Base-by-base conservation (phyloP, 1,140 invertebrate species). In the Drosophila bipectinata region DNA sequence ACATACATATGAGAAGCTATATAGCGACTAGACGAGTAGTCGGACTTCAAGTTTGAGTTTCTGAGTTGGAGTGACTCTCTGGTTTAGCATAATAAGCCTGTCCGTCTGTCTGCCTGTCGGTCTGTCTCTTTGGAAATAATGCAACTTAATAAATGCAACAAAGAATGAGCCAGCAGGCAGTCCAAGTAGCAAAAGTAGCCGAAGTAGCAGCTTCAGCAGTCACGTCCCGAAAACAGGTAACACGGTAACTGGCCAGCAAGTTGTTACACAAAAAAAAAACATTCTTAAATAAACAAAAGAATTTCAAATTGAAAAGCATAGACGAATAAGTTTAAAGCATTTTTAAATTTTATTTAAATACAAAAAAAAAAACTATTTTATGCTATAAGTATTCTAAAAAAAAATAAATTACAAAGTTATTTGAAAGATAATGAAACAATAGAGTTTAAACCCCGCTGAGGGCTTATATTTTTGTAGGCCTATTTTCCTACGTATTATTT, bases 121-220 rank as follows among this genome's bases (percentile, higher is more conserved):
- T 49, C 62, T 66, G 62, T 74, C 72, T 72, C 72, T 55, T 63
- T 60, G 57, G 68, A 77, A 74, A 79, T 84, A 83, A 83, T 83
- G 81, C 81, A 84, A 84, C 77, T 84, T 84, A 84, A 84, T 84
- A 84, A 84, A 84, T 51, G 82, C 81, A 77, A 84, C 82, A 84
- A 84, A 85, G 82, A 84, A 84, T 73, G 34, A 57, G 64, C 15
- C 51, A 47, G 44, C 44, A 44, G 41, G 41, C 41, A 44, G 41
- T 44, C 15, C 32, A 47, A 47, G 44, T 47, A 53, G 26, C 28
- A 30, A 54, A 57, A 64, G 69, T 52, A 51, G 39, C 55, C 14
- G 41, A 49, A 48, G 53, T 49, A 41, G 57, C 63, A 28, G 14
- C 41, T 39, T 37, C 39, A 21, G 44, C 67, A 71, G 53, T 74